Percentiles rank a stretch among this genome's conserved stretches.
Conservation (phyloP, 2,888 invertebrate genomes). For the Mechanitis mazaeus region DNA sequence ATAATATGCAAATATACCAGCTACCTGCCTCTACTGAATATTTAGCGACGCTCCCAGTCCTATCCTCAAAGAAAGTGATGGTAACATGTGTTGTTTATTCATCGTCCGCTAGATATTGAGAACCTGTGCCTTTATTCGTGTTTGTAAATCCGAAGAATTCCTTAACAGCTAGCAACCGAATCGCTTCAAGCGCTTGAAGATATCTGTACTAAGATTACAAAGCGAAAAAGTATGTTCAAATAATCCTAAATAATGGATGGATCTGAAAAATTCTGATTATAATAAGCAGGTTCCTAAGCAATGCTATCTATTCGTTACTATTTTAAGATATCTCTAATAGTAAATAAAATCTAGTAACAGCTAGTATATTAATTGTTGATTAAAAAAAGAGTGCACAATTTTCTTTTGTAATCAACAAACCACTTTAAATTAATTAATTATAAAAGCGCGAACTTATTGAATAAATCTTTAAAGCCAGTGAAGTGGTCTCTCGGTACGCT, state of each 20-base stretch:
- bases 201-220: no score
- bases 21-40: constrained; percentile 22
- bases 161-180: constrained; percentile 13
- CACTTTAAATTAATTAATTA: no score
- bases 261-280: no score
- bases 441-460: constrained; percentile 2
- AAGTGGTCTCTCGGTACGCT: constrained; percentile 6
- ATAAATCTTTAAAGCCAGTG: constrained; percentile 8
- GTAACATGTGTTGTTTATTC: constrained; percentile 62
- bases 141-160: constrained; percentile 23
- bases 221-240: no score
- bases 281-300: background rate
- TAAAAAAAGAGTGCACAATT: no score
- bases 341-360: no score
- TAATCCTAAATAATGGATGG: no score
- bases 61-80: constrained; percentile 19
- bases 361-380: no score
- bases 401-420: no score
- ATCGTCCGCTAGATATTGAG: constrained; percentile 45
- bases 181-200: constrained; percentile 8
- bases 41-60: constrained; percentile 18
- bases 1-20: constrained; percentile 20
- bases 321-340: no score
- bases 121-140: constrained; percentile 34
- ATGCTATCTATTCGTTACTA: background rate